These are phyloP conservation scores for Sinocyclocheilus anophthalmus DNA, from an alignment of 2,113 vertebrate species.

Conservation along the genomic window DNA sequence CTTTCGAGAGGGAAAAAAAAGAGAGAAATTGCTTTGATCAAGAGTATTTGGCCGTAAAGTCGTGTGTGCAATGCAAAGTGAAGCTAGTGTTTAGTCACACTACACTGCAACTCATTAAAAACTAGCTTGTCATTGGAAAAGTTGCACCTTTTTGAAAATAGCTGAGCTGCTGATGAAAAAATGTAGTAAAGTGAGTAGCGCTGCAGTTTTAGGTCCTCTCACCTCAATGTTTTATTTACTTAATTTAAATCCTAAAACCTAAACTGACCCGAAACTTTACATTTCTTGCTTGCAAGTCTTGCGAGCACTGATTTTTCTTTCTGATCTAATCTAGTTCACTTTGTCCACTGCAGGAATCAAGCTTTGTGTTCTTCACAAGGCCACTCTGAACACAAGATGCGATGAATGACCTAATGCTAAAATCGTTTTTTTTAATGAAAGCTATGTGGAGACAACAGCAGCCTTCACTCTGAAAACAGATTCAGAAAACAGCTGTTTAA, in stretches of 20 bases:
- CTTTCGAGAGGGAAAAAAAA: not conserved
- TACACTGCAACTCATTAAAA: slow-evolving; percentile 1
- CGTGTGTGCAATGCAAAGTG: not conserved
- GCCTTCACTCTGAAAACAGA: not conserved
- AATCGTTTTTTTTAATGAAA: not conserved
- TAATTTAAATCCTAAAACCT: not conserved
- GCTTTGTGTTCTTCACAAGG: not conserved
- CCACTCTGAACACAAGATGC: not conserved
- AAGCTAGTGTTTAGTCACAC: not conserved
- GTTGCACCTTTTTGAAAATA: not conserved
- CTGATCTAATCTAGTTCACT: not conserved
- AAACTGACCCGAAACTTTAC: not conserved
- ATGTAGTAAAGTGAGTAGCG: not conserved
- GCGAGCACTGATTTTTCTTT: not conserved
- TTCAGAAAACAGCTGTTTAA: not conserved
- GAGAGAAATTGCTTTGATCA: not conserved
- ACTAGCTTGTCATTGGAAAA: not conserved
- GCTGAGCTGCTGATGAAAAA: not conserved
- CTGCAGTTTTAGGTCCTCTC: not conserved
- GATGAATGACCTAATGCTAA: not conserved
- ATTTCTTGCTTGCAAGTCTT: not conserved
- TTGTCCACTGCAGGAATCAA: not conserved
- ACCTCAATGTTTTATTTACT: not conserved
- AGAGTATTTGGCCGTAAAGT: not conserved
- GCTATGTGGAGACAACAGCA: not conserved